These are phyloP conservation scores for Echinops telfairi DNA, from an alignment of 2,113 vertebrate species.

Conservation along the genomic window DNA sequence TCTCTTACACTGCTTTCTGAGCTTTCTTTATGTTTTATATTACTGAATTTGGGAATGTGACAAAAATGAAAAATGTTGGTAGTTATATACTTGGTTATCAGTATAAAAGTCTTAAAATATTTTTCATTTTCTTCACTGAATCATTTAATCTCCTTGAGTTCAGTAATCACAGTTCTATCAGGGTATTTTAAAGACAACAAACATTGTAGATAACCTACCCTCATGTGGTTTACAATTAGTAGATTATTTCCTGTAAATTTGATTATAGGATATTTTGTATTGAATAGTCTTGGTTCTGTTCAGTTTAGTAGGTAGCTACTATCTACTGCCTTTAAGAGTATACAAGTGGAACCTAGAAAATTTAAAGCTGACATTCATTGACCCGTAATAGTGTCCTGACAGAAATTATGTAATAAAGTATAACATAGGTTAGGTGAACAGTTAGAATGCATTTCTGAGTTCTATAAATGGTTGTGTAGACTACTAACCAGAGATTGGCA, in stretches of 20 bases:
- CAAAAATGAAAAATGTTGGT: conserved; percentile 21
- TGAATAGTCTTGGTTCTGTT: conserved; percentile 14
- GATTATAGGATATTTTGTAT: not conserved
- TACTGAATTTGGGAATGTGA: conserved; percentile 22
- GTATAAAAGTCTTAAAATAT: not conserved
- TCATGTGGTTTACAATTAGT: not conserved
- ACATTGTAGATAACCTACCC: not conserved
- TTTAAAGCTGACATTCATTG: conserved; percentile 43
- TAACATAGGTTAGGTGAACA: not conserved
- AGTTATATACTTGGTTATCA: conserved; percentile 48
- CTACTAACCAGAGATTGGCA: not conserved
- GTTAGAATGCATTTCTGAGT: not conserved
- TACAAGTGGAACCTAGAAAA: not conserved
- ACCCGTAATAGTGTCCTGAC: not conserved
- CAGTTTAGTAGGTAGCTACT: not conserved
- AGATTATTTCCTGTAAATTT: conserved; percentile 27
- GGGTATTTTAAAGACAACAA: not conserved
- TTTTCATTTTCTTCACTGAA: not conserved
- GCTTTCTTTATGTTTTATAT: conserved; percentile 39
- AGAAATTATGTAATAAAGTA: conserved; percentile 8
- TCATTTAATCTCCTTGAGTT: not conserved
- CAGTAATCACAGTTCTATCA: not conserved
- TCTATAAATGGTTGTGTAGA: not conserved
- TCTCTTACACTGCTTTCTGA: not conserved
- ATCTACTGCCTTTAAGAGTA: conserved; percentile 18